phyloP scores from a whole-genome alignment of 2,888 invertebrate species.

The Bembecia ichneumoniformis region DNA sequence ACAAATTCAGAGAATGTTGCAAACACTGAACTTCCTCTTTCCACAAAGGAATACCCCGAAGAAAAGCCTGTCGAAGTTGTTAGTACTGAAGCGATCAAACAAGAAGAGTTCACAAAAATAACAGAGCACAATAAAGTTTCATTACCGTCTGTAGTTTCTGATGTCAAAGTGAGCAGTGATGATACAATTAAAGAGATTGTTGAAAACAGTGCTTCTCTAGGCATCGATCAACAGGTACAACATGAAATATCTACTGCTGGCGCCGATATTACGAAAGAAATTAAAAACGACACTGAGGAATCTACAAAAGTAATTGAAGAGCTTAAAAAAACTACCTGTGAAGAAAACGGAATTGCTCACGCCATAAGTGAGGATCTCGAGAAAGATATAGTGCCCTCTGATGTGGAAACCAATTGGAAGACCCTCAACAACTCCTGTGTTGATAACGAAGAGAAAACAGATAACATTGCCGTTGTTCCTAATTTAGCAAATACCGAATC shows the following conservation, averaged over 20 bases:
- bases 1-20: conserved; percentile 6
- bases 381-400: too few relatives aligned
- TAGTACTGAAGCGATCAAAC: conserved; percentile 1
- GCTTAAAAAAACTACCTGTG: conserved; percentile 2
- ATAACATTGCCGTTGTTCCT: neutral
- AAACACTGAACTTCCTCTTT: conserved; percentile 6
- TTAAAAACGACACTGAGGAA: neutral
- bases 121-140: too few relatives aligned
- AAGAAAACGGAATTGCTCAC: too few relatives aligned
- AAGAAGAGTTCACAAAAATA: neutral
- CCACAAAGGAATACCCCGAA: conserved; percentile 6
- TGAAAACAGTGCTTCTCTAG: too few relatives aligned
- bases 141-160: too few relatives aligned
- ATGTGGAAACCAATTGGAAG: too few relatives aligned
- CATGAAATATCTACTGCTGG: too few relatives aligned
- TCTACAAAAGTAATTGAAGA: neutral
- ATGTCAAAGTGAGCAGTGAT: too few relatives aligned
- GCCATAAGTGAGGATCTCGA: too few relatives aligned
- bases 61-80: conserved; percentile 1
- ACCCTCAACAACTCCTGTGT: too few relatives aligned
- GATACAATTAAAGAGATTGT: too few relatives aligned
- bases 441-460: neutral
- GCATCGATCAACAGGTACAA: too few relatives aligned
- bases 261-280: conserved; percentile 3
- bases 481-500: neutral